phyloP scores from a whole-genome alignment of 2,113 vertebrate genomes.

The Melanerpes formicivorus region DNA sequence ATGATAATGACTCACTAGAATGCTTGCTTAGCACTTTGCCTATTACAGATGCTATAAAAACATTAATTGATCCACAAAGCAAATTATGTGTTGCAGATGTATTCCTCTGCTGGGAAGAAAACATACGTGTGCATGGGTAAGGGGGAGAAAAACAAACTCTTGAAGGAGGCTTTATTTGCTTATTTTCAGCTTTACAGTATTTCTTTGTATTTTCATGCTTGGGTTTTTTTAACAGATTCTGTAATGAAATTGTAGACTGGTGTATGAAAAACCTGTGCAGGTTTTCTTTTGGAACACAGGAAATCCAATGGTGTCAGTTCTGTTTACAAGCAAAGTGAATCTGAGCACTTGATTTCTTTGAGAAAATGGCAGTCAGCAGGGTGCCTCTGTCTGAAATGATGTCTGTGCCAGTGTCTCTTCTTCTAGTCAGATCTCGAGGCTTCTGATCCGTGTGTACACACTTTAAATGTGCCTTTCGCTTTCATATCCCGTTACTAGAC shows the following conservation, averaged over 20 bases:
- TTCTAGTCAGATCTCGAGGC: background rate
- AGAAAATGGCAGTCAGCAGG: background rate
- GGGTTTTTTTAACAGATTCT: background rate
- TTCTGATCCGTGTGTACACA: background rate
- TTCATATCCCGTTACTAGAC: background rate
- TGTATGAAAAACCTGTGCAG: accelerated
- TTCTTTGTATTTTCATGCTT: background rate
- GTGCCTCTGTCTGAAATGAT: background rate
- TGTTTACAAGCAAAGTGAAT: background rate
- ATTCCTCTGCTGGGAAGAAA: conserved; percentile 16
- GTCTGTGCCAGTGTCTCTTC: background rate
- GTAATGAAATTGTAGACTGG: background rate
- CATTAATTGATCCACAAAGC: conserved; percentile 19
- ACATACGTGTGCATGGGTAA: background rate
- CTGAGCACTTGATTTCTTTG: background rate
- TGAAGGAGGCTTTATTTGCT: background rate
- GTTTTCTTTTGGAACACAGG: background rate
- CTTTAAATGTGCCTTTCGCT: background rate
- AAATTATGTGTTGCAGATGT: conserved; percentile 18
- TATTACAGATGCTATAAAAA: conserved; percentile 37
- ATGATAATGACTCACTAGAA: conserved; percentile 8
- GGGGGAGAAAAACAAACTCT: background rate
- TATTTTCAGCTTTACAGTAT: background rate
- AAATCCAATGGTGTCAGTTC: background rate
- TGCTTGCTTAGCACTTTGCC: background rate